Conservation (phyloP, 2,113 vertebrate species). For the Pyrgilauda ruficollis region DNA sequence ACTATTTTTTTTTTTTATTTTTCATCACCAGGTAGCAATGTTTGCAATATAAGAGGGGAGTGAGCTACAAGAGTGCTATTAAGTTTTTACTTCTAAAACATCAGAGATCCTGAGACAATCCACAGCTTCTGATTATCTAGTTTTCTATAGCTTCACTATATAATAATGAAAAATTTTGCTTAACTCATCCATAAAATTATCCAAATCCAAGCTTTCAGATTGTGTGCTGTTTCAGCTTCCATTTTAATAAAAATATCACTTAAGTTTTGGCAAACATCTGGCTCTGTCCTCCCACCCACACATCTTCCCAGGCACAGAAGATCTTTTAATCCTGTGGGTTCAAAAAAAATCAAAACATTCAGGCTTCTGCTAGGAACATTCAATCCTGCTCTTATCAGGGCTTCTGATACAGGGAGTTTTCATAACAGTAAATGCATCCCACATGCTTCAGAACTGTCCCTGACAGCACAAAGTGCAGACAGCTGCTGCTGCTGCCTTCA, state of each 20-base stretch:
- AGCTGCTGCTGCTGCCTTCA: background rate
- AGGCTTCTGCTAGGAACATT: background rate
- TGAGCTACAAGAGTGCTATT: background rate
- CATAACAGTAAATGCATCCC: slow-evolving; percentile 23
- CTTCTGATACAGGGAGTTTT: background rate
- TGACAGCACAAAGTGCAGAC: background rate
- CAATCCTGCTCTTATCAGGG: background rate
- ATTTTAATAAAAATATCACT: background rate
- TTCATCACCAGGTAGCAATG: background rate
- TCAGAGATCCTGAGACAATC: background rate
- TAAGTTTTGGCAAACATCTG: background rate
- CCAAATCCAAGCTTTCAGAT: background rate
- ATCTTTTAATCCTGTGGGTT: background rate
- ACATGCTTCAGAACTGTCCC: background rate
- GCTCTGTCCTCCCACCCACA: background rate
- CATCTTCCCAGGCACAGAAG: background rate
- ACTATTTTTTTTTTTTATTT: background rate
- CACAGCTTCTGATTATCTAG: background rate
- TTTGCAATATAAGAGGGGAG: background rate
- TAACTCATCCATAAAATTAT: background rate
- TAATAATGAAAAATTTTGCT: background rate
- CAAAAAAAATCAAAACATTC: background rate
- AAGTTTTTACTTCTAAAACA: background rate
- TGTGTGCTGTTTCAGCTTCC: background rate
- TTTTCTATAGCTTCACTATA: background rate